Base-by-base conservation (phyloP, 2,888 invertebrate species). In the Heliconius aoede region DNA sequence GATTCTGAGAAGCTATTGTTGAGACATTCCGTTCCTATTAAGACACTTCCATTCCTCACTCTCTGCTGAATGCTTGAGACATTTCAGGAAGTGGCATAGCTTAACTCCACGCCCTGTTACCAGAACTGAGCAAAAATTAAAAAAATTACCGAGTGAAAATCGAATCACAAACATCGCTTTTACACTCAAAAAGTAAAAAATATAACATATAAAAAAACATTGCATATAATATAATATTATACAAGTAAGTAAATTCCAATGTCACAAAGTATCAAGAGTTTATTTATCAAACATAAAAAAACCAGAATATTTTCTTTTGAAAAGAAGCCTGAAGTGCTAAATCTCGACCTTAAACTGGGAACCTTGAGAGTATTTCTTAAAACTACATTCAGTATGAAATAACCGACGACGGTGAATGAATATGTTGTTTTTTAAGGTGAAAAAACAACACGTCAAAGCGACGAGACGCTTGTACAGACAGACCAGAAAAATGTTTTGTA, bases 261-360 rank as follows among this genome's bases (percentile, higher is more conserved):
- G 60, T 74, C 68, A 40, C 28, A 40, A 74, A 46, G 30, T 40
- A 68, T 74, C 60, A 74, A 74, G 61, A 68, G 71, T 71, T 71
- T 58, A 75, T 36, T 73, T 73, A 77, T 77, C 69, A 77, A 77
- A 73, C 68, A 72, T 73, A 62, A 69, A 46, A n/a, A 72, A 73
- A 77, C 61, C 58, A 40, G 69, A 62, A 75, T 60, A 75, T 76
- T 78, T 78, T 76, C 72, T 69, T 61, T 78, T 78, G 40, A 80
- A 80, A 76, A 76, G 74, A 74, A 76, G 68, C 62, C 69, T 78
- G 74, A 73, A 78, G 78, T 79, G 74, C 30, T 71, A 64, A 73
- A 51, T 15, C 78, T 76, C 72, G 79, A 80, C 80, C 80, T 79
- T 80, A 78, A 72, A 78, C 78, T 61, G 76, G 26, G 51, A 75